These are phyloP conservation scores for Ramphastos sulfuratus DNA, from an alignment of 2,113 vertebrate genomes.

Conservation along the genomic window DNA sequence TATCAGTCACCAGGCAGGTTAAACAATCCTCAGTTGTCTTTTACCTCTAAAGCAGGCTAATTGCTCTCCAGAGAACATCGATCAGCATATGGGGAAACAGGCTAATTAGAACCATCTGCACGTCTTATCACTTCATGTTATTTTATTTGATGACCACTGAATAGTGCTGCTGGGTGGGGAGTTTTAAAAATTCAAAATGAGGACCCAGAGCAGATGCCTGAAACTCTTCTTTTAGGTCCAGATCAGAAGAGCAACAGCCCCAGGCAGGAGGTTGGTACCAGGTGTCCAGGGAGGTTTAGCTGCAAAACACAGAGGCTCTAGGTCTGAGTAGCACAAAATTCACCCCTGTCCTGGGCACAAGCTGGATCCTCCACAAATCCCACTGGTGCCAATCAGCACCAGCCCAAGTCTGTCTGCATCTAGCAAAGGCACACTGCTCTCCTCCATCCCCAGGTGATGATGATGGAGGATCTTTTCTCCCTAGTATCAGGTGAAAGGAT, in stretches of 20 bases:
- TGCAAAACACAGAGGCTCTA: neutral
- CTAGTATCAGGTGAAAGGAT: no score
- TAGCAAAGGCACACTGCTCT: neutral
- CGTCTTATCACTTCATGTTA: constrained; percentile 22
- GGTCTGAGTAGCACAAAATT: fast-evolving
- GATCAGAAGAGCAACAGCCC: neutral
- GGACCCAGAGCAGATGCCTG: neutral
- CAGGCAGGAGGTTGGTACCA: neutral
- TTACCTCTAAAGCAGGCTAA: constrained; percentile 84
- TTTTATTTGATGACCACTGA: constrained; percentile 29
- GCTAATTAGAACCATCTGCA: constrained; percentile 80
- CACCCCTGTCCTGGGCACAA: neutral
- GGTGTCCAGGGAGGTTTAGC: neutral
- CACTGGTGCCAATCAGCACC: neutral
- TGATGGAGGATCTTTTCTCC: neutral
- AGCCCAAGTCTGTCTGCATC: neutral
- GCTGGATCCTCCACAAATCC: neutral
- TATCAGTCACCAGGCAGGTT: constrained; percentile 81
- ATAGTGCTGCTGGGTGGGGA: neutral
- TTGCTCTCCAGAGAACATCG: constrained; percentile 83
- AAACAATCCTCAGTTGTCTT: constrained; percentile 76
- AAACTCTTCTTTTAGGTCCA: neutral
- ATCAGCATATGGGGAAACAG: constrained; percentile 75
- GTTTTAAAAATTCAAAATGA: neutral
- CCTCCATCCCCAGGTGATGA: neutral